Evolutionary conservation across 2,797 vertebrate genomes (phyloP).

Genomic region (Anguilla megastoma): DNA sequence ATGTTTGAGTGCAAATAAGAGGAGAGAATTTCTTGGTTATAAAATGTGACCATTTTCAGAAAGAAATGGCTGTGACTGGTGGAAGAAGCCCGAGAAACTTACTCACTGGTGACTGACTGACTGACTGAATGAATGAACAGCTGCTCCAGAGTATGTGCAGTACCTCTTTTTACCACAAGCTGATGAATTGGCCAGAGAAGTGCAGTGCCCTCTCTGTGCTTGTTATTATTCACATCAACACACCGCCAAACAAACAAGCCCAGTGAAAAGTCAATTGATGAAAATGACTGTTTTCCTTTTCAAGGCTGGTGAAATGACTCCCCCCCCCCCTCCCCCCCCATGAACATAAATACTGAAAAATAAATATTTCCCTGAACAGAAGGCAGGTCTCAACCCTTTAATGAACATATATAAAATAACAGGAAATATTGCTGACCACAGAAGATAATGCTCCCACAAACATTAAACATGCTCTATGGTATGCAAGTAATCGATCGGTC

Average conservation of each 20-base stretch:
- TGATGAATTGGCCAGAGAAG: background rate
- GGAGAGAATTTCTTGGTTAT: background rate
- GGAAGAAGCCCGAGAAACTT: background rate
- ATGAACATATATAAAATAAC: constrained; percentile 4
- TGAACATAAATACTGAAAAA: background rate
- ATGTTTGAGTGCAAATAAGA: background rate
- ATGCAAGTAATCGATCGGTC: background rate
- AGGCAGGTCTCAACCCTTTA: background rate
- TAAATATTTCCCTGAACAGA: background rate
- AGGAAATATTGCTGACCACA: background rate
- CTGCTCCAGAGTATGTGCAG: background rate
- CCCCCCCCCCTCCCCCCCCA: background rate
- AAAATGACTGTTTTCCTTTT: background rate
- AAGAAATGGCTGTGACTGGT: background rate
- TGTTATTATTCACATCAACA: background rate
- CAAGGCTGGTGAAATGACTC: background rate
- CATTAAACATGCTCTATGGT: background rate
- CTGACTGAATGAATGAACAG: background rate
- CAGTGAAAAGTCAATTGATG: constrained; percentile 15
- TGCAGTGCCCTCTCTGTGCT: background rate
- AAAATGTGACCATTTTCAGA: background rate
- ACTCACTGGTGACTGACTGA: background rate
- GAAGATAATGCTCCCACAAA: background rate
- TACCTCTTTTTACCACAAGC: background rate
- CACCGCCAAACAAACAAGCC: background rate